These are phyloP conservation scores for Salpingus planirostris DNA, from an alignment of 2,888 invertebrate species.

Conservation along the genomic window DNA sequence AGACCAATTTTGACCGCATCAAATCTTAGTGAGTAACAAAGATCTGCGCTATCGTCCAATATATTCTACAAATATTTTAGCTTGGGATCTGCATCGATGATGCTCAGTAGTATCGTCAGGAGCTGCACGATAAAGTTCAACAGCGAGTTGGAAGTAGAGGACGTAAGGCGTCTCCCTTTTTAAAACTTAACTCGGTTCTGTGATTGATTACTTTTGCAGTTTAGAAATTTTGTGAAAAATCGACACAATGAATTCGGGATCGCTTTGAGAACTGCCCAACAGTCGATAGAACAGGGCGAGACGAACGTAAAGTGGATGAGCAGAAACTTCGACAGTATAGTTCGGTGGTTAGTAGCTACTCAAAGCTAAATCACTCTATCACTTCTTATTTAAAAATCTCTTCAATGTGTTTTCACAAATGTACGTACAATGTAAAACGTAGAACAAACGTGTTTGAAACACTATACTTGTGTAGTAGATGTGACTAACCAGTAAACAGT, in stretches of 20 bases:
- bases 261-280: conserved; percentile 60
- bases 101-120: conserved; percentile 61
- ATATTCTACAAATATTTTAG: conserved; percentile 47
- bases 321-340: conserved; percentile 62
- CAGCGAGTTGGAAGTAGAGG: conserved; percentile 64
- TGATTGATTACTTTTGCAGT: conserved; percentile 39
- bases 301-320: conserved; percentile 81
- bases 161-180: conserved; percentile 47
- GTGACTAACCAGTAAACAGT: too few relatives aligned
- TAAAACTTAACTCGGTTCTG: conserved; percentile 4
- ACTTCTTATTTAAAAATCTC: too few relatives aligned
- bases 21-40: conserved; percentile 57
- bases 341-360: conserved; percentile 62
- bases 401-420: too few relatives aligned
- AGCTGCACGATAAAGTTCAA: conserved; percentile 66
- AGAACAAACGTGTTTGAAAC: too few relatives aligned
- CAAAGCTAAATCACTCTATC: too few relatives aligned
- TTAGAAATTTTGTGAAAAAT: conserved; percentile 57
- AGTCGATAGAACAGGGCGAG: conserved; percentile 70
- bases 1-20: conserved; percentile 65
- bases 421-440: too few relatives aligned
- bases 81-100: conserved; percentile 62
- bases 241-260: conserved; percentile 56
- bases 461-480: too few relatives aligned
- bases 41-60: background rate